phyloP scores from a whole-genome alignment of 2,113 vertebrate genomes.

The Gavialis gangeticus region DNA sequence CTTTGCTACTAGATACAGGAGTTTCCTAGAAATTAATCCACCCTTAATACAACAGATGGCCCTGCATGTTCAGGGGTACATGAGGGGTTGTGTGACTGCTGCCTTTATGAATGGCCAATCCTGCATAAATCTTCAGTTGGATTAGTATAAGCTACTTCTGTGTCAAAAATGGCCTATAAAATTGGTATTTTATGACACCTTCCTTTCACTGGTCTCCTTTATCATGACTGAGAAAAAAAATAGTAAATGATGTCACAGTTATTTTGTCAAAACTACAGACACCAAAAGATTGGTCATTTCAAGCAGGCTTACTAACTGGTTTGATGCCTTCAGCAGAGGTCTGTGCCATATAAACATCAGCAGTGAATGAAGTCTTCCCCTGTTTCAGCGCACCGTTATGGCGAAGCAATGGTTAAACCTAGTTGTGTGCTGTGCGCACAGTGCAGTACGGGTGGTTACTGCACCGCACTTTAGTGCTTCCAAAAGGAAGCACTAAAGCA shows the following conservation, averaged over 20 bases:
- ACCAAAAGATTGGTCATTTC: neutral
- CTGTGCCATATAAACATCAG: neutral
- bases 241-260: neutral
- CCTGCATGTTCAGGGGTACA: constrained; percentile 27
- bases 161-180: constrained; percentile 39
- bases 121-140: constrained; percentile 61
- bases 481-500: too few relatives aligned
- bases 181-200: constrained; percentile 36
- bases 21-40: constrained; percentile 75
- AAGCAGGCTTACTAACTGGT: constrained; percentile 33
- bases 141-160: constrained; percentile 53
- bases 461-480: too few relatives aligned
- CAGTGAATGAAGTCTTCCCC: constrained; percentile 14
- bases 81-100: constrained; percentile 28
- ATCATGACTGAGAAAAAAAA: neutral
- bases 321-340: constrained; percentile 16
- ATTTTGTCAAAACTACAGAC: neutral
- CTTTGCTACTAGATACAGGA: constrained; percentile 24
- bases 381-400: neutral
- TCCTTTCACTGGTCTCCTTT: neutral
- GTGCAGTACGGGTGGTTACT: too few relatives aligned
- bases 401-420: too few relatives aligned
- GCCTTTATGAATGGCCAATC: constrained; percentile 63
- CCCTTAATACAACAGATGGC: constrained; percentile 68
- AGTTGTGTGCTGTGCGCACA: too few relatives aligned